phyloP scores from a whole-genome alignment of 2,113 vertebrate genomes.

The Calcarius ornatus region DNA sequence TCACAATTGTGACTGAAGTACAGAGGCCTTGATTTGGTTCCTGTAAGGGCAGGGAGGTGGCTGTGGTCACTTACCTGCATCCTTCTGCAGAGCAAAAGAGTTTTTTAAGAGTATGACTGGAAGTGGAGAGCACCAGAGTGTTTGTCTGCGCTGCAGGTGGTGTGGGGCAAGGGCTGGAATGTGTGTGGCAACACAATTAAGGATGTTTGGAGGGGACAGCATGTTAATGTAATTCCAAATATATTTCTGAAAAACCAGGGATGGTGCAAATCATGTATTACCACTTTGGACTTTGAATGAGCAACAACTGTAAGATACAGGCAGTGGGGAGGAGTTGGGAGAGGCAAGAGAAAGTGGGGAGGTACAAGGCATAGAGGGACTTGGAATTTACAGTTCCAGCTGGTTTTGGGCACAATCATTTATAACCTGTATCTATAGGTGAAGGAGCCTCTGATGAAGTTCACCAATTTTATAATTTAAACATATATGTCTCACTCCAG shows the following conservation, averaged over 20 bases:
- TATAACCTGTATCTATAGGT: neutral
- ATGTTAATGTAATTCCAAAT: neutral
- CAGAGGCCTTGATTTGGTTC: neutral
- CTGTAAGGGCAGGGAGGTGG: neutral
- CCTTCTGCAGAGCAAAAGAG: neutral
- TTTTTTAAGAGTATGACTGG: neutral
- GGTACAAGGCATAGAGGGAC: neutral
- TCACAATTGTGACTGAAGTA: neutral
- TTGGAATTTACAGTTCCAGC: neutral
- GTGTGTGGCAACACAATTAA: neutral
- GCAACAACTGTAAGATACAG: neutral
- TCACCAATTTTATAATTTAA: neutral
- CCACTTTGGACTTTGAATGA: neutral
- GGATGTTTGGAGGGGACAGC: neutral
- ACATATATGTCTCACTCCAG: neutral
- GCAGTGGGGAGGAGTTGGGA: neutral
- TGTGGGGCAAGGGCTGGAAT: neutral
- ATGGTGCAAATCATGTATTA: neutral
- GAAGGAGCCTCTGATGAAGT: neutral
- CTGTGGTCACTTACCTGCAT: neutral
- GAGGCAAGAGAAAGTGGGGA: neutral
- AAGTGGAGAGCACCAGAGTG: neutral
- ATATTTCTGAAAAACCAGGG: neutral
- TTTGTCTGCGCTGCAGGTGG: fast-evolving
- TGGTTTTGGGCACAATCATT: neutral